A percentile compares a stretch with the other conserved stretches of the same genome.
These are phyloP conservation scores for Flexamia atlantica DNA, from an alignment of 2,888 invertebrate genomes.

Conservation along the genomic window DNA sequence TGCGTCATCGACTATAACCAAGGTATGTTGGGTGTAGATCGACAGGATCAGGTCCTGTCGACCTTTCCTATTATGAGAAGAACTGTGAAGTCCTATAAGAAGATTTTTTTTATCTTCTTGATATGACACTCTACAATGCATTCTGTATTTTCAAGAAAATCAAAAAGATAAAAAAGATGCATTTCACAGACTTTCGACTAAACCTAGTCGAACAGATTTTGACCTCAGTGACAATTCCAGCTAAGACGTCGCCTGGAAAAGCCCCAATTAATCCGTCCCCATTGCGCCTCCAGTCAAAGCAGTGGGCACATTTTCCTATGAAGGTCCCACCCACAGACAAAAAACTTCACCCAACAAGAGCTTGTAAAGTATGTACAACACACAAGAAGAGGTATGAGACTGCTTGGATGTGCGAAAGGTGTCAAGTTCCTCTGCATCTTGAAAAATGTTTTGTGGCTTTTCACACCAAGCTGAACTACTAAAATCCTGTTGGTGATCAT, in stretches of 20 bases:
- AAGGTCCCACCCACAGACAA: conserved; percentile 40
- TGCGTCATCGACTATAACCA: conserved; percentile 54
- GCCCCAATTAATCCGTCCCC: too few relatives aligned
- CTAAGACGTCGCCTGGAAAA: conserved; percentile 26
- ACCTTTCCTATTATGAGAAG: conserved; percentile 51
- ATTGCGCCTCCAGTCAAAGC: too few relatives aligned
- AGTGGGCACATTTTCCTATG: too few relatives aligned
- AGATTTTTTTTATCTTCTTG: conserved; percentile 56
- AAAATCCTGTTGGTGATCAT: background rate
- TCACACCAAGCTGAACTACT: conserved; percentile 42
- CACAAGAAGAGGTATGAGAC: conserved; percentile 48
- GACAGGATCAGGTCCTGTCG: too few relatives aligned
- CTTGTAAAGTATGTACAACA: conserved; percentile 47
- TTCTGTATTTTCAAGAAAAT: too few relatives aligned
- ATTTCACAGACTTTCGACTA: conserved; percentile 22
- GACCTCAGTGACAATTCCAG: background rate
- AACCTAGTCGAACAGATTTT: conserved; percentile 49
- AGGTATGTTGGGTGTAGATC: conserved; percentile 53
- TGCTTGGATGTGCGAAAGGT: conserved; percentile 35
- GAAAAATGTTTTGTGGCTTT: too few relatives aligned
- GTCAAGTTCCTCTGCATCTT: too few relatives aligned
- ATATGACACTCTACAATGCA: too few relatives aligned
- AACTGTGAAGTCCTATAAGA: conserved; percentile 37
- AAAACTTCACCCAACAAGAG: conserved; percentile 38
- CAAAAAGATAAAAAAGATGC: too few relatives aligned